Conservation (phyloP, 2,888 invertebrate species). For the Cheilosia variabilis region DNA sequence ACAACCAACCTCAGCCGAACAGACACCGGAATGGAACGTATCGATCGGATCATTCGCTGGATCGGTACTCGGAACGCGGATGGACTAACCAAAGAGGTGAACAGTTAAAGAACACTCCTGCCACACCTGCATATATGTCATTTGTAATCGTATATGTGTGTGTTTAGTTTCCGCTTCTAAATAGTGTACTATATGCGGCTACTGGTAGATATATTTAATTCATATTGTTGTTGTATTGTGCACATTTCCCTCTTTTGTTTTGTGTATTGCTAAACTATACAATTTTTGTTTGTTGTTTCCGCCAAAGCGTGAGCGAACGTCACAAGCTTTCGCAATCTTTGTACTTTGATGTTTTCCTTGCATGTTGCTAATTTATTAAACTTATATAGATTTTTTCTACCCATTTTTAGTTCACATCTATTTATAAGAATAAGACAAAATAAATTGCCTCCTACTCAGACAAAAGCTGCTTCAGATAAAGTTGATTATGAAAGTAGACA, state of each 20-base stretch:
- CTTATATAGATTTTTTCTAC: neutral
- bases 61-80: conserved; percentile 83
- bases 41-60: conserved; percentile 82
- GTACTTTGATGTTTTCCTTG: conserved; percentile 22
- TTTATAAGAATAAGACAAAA: neutral
- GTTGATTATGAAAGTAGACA: neutral
- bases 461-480: neutral
- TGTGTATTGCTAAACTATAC: neutral
- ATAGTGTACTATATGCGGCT: conserved; percentile 16
- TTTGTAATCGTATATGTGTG: conserved; percentile 17
- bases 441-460: neutral
- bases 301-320: conserved; percentile 17
- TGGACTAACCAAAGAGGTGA: conserved; percentile 72
- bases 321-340: conserved; percentile 40
- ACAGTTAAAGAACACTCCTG: conserved; percentile 37
- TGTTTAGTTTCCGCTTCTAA: conserved; percentile 65
- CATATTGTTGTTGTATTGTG: conserved; percentile 36
- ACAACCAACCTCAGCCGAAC: conserved; percentile 81
- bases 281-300: neutral
- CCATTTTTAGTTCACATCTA: conserved; percentile 5
- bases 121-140: conserved; percentile 46
- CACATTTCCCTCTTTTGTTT: conserved; percentile 24
- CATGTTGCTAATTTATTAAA: conserved; percentile 26
- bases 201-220: conserved; percentile 9
- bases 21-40: conserved; percentile 79